Evolutionary conservation across 2,113 vertebrate genomes (phyloP), one percentile per base, ranked within the genome.

Genomic region (Crotalus helleri): DNA sequence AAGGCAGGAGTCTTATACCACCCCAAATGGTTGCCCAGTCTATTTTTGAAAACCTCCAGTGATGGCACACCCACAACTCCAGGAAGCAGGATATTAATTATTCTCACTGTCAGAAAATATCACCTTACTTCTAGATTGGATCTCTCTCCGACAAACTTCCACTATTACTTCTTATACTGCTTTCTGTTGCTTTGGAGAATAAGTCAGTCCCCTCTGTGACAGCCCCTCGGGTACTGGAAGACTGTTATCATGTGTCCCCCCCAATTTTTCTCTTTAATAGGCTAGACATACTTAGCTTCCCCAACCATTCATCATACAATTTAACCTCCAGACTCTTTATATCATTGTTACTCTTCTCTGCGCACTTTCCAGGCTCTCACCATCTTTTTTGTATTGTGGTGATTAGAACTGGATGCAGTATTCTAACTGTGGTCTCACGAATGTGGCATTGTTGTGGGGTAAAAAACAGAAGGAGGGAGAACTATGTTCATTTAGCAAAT

Each of bases 401-500:
- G 61, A 69, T 69, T 12, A n/a, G 61, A 69, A 13, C 61, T n/a
- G 29, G 26, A 15, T 5, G 12, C 11, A 69, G 61, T n/a, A n/a
- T 69, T 69, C 4, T 13, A n/a, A 69, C 29, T n/a, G 64, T n/a
- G 64, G 29, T 5, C 29, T n/a, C 12, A 5, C 29, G 26, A 69
- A n/a, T 69, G 12, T n/a, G 29, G 64, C n/a, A n/a, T 33, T 69
- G 61, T n/a, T n/a, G 11, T 11, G 59, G 1, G 61, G 64, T 12
- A 1, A 0, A 0, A 0, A n/a, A n/a, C 29, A 69, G 61, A 13
- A n/a, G 64, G 64, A 69, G 1, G 29, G 29, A 69, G n/a, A 33
- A 5, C 13, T 69, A 33, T 33, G 64, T 33, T 69, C 13, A 69
- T 33, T 69, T n/a, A 69, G 64, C 29, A 69, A 69, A 33, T 69